Conservation (phyloP, 2,888 invertebrate species). For the Harpalus rubripes region DNA sequence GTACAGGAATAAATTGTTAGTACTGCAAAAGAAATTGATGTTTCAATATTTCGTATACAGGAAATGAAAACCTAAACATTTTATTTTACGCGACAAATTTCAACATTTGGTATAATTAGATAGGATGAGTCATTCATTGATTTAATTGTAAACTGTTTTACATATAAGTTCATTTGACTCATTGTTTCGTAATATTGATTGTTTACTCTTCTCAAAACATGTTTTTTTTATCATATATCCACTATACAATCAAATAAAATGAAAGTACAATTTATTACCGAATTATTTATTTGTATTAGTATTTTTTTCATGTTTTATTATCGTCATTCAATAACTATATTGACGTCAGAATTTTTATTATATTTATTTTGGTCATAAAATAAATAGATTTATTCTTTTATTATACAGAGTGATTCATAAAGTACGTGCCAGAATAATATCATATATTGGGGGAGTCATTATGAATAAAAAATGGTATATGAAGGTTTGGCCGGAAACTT, state of each 20-base stretch:
- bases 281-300: slow-evolving; percentile 9
- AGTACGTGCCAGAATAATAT: too few relatives aligned
- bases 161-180: neutral
- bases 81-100: slow-evolving; percentile 6
- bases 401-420: too few relatives aligned
- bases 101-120: slow-evolving; percentile 9
- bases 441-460: too few relatives aligned
- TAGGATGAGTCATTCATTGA: neutral
- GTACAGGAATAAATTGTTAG: slow-evolving; percentile 43
- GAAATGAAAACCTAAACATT: slow-evolving; percentile 40
- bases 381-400: neutral
- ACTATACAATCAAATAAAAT: neutral
- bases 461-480: too few relatives aligned
- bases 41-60: slow-evolving; percentile 42
- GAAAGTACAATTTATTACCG: slow-evolving; percentile 2
- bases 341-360: slow-evolving; percentile 26
- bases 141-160: neutral
- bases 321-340: neutral
- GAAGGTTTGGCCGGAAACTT: too few relatives aligned
- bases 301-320: slow-evolving; percentile 1
- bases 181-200: neutral
- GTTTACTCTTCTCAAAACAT: neutral
- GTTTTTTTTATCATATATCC: neutral
- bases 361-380: slow-evolving; percentile 6
- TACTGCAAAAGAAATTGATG: slow-evolving; percentile 35